Evolutionary conservation across 2,113 vertebrate genomes (phyloP).

Genomic region (Caranx ignobilis): DNA sequence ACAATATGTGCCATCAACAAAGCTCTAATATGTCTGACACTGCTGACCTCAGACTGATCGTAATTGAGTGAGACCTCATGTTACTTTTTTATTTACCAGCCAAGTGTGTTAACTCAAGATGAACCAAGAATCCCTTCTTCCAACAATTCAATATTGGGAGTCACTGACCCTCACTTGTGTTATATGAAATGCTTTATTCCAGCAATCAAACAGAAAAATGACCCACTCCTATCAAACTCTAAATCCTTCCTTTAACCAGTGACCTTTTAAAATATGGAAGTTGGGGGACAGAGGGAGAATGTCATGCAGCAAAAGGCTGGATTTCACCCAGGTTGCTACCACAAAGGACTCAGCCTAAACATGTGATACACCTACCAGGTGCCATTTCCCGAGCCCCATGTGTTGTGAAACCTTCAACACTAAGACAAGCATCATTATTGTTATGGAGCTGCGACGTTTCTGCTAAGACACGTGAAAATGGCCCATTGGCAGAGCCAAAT

Average conservation of each 20-base stretch:
- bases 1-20: neutral
- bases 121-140: neutral
- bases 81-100: neutral
- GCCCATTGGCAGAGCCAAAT: neutral
- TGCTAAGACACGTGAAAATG: neutral
- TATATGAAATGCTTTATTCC: neutral
- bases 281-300: neutral
- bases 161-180: neutral
- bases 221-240: neutral
- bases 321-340: too few species aligned
- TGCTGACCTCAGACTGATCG: neutral
- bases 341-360: too few species aligned
- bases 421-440: neutral
- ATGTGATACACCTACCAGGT: too few species aligned
- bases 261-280: neutral
- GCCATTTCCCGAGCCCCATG: neutral
- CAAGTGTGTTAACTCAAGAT: neutral
- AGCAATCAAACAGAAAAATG: neutral
- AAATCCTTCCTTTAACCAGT: neutral
- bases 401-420: neutral
- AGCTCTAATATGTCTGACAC: neutral
- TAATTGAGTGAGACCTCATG: neutral
- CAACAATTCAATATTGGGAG: too few species aligned
- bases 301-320: neutral
- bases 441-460: neutral